These are phyloP conservation scores for Drosophila subpulchrella DNA, from an alignment of 1,140 invertebrate genomes.

Conservation along the genomic window DNA sequence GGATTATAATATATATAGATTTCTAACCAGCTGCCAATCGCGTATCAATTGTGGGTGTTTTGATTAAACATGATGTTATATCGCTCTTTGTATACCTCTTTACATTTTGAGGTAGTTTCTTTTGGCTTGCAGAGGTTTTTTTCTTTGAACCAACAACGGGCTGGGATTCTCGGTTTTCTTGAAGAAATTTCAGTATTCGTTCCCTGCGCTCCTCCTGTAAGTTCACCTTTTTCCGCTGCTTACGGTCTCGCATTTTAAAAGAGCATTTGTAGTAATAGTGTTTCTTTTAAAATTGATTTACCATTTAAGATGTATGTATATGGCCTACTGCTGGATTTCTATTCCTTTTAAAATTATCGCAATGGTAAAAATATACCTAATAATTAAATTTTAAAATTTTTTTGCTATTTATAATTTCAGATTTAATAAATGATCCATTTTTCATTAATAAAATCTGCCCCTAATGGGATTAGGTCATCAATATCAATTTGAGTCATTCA, in stretches of 20 bases:
- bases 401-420: too few species aligned
- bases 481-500: conserved; percentile 52
- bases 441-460: neutral
- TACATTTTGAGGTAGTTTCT: neutral
- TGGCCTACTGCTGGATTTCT: conserved; percentile 81
- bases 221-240: neutral
- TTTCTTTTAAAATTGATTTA: neutral
- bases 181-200: conserved; percentile 23
- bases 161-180: conserved; percentile 1
- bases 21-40: conserved; percentile 9
- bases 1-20: too few species aligned
- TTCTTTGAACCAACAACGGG: neutral
- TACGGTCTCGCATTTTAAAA: neutral
- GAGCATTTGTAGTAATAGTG: neutral
- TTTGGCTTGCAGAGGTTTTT: neutral
- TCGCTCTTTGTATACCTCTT: neutral
- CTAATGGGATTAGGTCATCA: conserved; percentile 42
- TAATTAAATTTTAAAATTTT: neutral
- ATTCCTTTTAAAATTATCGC: too few species aligned
- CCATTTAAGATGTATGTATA: neutral
- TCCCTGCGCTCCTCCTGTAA: conserved; percentile 12
- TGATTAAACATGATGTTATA: conserved; percentile 2
- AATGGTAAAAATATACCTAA: too few species aligned
- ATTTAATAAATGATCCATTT: conserved; percentile 1
- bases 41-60: neutral